Evolutionary conservation across 1,140 invertebrate species (phyloP).

Genomic region (Papilio aristodemus): DNA sequence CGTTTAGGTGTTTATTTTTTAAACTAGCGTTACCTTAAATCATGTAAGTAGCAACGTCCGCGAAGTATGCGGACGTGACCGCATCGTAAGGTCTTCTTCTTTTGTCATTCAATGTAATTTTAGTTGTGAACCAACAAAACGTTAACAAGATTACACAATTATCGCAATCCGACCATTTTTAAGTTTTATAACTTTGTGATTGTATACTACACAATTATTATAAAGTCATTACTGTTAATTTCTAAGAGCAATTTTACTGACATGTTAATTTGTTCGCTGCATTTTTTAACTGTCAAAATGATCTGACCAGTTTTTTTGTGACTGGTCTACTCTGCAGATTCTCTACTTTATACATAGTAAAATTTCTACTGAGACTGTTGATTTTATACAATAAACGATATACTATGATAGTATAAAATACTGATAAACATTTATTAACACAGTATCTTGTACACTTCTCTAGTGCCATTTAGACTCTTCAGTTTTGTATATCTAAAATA

Average conservation of each 20-base stretch:
- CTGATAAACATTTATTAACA: too few species aligned
- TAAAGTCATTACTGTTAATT: background rate
- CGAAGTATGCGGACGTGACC: background rate
- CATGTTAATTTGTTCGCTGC: background rate
- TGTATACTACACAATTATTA: background rate
- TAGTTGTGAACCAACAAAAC: background rate
- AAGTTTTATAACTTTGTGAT: background rate
- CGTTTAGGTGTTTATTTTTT: constrained; percentile 42
- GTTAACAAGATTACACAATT: background rate
- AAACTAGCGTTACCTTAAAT: constrained; percentile 23
- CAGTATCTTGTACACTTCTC: too few species aligned
- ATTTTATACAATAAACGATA: too few species aligned
- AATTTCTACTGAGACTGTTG: too few species aligned
- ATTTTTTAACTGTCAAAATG: background rate
- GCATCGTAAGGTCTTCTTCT: background rate
- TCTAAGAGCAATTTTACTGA: background rate
- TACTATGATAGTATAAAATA: too few species aligned
- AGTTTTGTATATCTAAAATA: too few species aligned
- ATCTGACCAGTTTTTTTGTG: background rate
- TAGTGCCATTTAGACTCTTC: too few species aligned
- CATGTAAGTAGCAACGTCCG: background rate
- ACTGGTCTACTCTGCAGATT: background rate
- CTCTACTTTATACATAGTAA: too few species aligned
- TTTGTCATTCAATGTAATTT: background rate
- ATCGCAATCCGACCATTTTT: background rate